A percentile compares a stretch with the other conserved stretches of the same genome.
phyloP scores from a whole-genome alignment of 2,113 vertebrate species.

The Nesoenas mayeri region DNA sequence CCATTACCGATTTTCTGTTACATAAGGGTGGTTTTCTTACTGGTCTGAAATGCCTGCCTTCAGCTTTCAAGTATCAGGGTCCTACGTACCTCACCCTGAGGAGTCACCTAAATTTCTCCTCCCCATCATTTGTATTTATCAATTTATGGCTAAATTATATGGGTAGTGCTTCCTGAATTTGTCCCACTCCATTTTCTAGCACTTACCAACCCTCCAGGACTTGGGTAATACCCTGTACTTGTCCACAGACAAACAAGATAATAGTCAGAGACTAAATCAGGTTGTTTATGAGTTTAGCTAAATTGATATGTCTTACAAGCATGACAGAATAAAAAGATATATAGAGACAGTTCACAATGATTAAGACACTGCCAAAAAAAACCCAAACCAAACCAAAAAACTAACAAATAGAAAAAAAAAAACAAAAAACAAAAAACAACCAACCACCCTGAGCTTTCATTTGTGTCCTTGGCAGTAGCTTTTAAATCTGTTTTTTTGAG shows the following conservation, averaged over 20 bases:
- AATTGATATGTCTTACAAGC: not conserved
- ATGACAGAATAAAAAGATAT: not conserved
- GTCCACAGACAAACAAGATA: not conserved
- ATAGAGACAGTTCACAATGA: accelerated
- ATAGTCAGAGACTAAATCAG: not conserved
- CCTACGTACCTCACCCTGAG: accelerated
- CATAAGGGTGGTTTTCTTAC: not conserved
- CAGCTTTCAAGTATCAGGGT: not conserved
- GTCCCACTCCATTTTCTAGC: not conserved
- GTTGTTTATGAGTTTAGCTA: not conserved
- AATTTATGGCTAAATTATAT: not conserved
- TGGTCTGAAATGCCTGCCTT: not conserved
- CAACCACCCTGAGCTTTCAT: not conserved
- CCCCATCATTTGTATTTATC: not conserved
- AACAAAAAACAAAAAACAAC: too few relatives aligned
- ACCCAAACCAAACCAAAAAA: too few relatives aligned
- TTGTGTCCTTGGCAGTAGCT: accelerated
- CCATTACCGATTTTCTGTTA: not conserved
- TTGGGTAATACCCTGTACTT: not conserved
- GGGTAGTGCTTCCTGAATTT: not conserved
- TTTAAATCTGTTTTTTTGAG: not conserved
- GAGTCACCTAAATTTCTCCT: not conserved
- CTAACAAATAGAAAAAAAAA: too few relatives aligned
- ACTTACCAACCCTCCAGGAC: not conserved
- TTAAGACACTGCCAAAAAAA: not conserved